Conservation (phyloP, 2,888 invertebrate species). For the Parnassius mnemosyne region DNA sequence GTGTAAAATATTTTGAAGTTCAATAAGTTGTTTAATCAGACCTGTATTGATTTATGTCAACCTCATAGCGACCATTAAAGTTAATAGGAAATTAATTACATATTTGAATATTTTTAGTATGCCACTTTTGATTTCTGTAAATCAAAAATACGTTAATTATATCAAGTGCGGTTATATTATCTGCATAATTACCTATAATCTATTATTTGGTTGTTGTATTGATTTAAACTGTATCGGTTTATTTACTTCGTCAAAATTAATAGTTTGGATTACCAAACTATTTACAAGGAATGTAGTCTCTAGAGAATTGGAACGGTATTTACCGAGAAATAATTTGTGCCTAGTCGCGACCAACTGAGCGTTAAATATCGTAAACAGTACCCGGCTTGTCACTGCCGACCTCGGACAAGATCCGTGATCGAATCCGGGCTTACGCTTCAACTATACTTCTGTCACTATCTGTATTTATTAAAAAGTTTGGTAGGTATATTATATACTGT, state of each 20-base stretch:
- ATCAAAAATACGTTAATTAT: no score
- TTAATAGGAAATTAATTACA: no score
- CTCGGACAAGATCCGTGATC: constrained; percentile 48
- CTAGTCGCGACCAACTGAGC: constrained; percentile 7
- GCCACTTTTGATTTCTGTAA: no score
- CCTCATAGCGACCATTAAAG: no score
- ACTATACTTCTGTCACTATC: background rate
- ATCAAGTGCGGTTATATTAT: no score
- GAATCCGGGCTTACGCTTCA: constrained; percentile 34
- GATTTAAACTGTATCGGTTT: no score
- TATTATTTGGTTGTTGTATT: no score
- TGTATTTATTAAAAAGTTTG: background rate
- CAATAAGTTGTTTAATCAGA: no score
- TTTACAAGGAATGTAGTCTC: constrained; percentile 21
- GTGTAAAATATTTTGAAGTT: no score
- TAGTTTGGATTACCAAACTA: constrained; percentile 17
- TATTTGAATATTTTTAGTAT: no score
- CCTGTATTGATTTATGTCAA: no score
- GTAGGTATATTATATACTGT: background rate
- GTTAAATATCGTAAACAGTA: constrained; percentile 21
- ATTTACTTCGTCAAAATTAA: constrained; percentile 12
- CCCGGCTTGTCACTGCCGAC: constrained; percentile 36
- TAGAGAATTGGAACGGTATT: constrained; percentile 21
- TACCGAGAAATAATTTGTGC: constrained; percentile 15
- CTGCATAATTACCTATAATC: no score